phyloP scores from a whole-genome alignment of 2,113 vertebrate species.

The Ochotona curzoniae region DNA sequence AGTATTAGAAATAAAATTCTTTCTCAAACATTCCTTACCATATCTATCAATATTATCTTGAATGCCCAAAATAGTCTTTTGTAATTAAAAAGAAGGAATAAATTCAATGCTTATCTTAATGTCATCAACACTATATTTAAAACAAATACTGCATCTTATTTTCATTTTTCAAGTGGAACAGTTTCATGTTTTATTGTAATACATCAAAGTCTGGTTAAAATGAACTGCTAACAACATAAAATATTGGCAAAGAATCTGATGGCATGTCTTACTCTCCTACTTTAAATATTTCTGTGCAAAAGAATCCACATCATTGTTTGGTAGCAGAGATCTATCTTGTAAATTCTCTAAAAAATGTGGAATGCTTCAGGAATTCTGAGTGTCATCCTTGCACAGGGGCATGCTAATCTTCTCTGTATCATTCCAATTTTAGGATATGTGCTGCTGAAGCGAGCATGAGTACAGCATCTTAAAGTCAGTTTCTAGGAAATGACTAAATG shows the following conservation, averaged over 20 bases:
- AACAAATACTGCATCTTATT: too few relatives aligned
- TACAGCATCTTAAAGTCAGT: background rate
- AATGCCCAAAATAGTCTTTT: background rate
- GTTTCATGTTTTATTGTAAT: conserved; percentile 98
- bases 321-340: conserved; percentile 92
- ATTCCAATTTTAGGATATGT: too few relatives aligned
- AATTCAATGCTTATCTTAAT: background rate
- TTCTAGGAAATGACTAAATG: background rate
- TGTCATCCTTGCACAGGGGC: too few relatives aligned
- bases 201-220: conserved; percentile 98
- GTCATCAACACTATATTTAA: background rate
- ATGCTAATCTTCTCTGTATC: too few relatives aligned
- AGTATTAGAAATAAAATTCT: background rate
- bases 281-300: conserved; percentile 99
- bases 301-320: conserved; percentile 94
- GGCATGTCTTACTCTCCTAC: conserved; percentile 92
- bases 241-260: conserved; percentile 91
- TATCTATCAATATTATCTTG: background rate
- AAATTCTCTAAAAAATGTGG: conserved; percentile 89
- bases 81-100: background rate
- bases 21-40: background rate
- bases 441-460: background rate
- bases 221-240: conserved; percentile 93
- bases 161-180: conserved; percentile 86
- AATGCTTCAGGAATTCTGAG: too few relatives aligned